phyloP scores from a whole-genome alignment of 2,797 vertebrate species.

The Myoxocephalus aenaeus region DNA sequence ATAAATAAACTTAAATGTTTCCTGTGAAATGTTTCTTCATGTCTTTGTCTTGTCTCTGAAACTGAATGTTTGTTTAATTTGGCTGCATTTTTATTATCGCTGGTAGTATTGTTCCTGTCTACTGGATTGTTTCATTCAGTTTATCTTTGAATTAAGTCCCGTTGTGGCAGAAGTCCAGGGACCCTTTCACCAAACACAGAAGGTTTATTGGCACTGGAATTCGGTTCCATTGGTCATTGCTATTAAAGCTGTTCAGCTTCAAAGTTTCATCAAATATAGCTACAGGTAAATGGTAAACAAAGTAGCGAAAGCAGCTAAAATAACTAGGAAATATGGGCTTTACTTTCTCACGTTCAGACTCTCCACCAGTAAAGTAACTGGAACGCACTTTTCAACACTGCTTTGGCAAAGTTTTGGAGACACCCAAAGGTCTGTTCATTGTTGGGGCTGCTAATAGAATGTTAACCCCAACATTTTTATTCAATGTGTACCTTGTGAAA shows the following conservation, averaged over 20 bases:
- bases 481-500: neutral
- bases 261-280: neutral
- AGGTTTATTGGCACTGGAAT: neutral
- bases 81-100: neutral
- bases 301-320: neutral
- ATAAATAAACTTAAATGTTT: neutral
- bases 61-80: neutral
- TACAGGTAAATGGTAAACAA: neutral
- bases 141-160: neutral
- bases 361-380: neutral
- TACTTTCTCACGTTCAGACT: neutral
- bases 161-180: neutral
- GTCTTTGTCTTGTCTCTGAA: neutral
- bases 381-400: neutral
- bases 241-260: neutral
- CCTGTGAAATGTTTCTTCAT: neutral
- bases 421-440: neutral
- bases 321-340: neutral
- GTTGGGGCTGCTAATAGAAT: neutral
- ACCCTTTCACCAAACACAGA: neutral
- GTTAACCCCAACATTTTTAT: neutral
- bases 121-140: neutral
- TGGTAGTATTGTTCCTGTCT: neutral
- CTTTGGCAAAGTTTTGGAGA: conserved; percentile 5
- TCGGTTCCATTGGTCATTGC: neutral